Conservation (phyloP, 2,113 vertebrate genomes). For the Syngnathus floridae region DNA sequence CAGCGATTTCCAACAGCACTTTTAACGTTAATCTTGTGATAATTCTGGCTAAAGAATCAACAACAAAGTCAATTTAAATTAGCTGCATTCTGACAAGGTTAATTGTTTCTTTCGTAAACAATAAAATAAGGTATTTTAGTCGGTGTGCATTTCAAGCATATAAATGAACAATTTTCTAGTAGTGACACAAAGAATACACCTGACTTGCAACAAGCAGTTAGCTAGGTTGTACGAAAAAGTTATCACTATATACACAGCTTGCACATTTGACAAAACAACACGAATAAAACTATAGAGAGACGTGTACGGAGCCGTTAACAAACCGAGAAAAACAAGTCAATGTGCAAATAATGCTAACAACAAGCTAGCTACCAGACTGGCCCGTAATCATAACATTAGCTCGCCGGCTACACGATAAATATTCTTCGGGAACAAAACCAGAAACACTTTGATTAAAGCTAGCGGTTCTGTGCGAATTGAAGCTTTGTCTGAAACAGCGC, state of each 20-base stretch:
- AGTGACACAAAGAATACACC: constrained; percentile 8
- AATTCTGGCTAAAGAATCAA: constrained; percentile 23
- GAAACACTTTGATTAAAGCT: constrained; percentile 4
- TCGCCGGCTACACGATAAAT: constrained; percentile 21
- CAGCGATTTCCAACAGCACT: constrained; percentile 18
- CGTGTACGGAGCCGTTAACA: constrained; percentile 1
- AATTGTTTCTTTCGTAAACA: constrained; percentile 5
- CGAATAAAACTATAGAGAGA: constrained; percentile 1
- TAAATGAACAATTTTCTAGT: constrained; percentile 4
- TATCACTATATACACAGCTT: constrained; percentile 1
- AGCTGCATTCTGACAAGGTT: constrained; percentile 32
- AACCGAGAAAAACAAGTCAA: constrained; percentile 31
- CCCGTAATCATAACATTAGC: constrained; percentile 10
- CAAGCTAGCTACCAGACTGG: constrained; percentile 47
- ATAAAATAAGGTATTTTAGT: background rate
- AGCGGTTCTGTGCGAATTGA: constrained; percentile 10
- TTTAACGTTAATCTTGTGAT: constrained; percentile 10
- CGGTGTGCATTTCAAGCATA: constrained; percentile 11
- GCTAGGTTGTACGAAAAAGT: constrained; percentile 20
- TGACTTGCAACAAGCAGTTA: constrained; percentile 9
- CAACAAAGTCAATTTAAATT: constrained; percentile 17
- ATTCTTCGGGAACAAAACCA: constrained; percentile 13
- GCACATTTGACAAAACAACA: background rate
- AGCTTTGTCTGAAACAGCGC: constrained; percentile 20
- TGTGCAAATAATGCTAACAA: constrained; percentile 63